Percentiles rank a stretch among this genome's conserved stretches.
These are phyloP conservation scores for Diplodus sargus DNA, from an alignment of 2,797 vertebrate species.

Conservation along the genomic window DNA sequence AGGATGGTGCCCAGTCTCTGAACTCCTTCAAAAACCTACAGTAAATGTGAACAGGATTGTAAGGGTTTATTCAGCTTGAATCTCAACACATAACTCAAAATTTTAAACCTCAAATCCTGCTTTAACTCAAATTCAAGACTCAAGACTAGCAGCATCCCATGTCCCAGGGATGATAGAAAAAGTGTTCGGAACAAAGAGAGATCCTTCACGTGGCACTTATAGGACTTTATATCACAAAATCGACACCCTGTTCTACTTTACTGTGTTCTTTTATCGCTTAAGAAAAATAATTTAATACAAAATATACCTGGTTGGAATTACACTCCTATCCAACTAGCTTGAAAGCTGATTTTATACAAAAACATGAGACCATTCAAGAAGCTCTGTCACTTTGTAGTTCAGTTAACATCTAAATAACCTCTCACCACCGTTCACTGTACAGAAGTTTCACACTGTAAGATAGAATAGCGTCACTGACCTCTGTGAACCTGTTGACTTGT, in stretches of 20 bases:
- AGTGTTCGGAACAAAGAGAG: too few relatives aligned
- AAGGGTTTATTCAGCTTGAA: not conserved
- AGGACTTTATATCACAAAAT: too few relatives aligned
- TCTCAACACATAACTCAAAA: not conserved
- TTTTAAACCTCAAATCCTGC: too few relatives aligned
- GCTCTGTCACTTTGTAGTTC: not conserved
- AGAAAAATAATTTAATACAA: too few relatives aligned
- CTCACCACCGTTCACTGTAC: fast-evolving
- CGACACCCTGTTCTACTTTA: too few relatives aligned
- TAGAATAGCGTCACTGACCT: slow-evolving; percentile 70
- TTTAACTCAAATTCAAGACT: too few relatives aligned
- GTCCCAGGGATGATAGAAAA: too few relatives aligned
- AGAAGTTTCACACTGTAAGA: not conserved
- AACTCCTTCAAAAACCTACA: slow-evolving; percentile 85
- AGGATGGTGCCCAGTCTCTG: slow-evolving; percentile 78
- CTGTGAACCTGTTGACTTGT: slow-evolving; percentile 84
- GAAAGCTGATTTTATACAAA: not conserved
- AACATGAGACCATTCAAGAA: not conserved
- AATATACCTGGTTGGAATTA: too few relatives aligned
- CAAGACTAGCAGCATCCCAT: too few relatives aligned
- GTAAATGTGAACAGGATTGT: not conserved
- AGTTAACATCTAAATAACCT: not conserved
- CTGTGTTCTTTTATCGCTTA: too few relatives aligned
- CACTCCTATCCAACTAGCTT: too few relatives aligned
- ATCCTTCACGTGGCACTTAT: too few relatives aligned